Base-by-base conservation (phyloP, 53 echinoderm and acorn worm genomes). In the Temnopleurus reevesii region DNA sequence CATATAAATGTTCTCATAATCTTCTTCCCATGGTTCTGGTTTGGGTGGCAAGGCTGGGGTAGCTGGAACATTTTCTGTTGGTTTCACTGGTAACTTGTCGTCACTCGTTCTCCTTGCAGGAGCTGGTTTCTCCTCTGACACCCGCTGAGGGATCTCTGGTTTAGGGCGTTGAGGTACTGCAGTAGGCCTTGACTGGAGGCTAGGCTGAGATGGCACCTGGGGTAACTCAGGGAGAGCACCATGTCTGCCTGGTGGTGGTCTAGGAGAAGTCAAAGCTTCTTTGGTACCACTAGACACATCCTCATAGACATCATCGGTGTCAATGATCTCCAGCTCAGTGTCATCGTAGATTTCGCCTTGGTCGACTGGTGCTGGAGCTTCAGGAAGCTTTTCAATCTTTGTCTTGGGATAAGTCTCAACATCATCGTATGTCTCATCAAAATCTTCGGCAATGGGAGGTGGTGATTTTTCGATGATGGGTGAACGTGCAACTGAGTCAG, bases 1-100 rank as follows among this genome's bases (percentile, higher is more conserved):
- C 29, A 97, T 90, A 92, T 97, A 97, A 19, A 97, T 97, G 76
- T 97, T 95, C 26, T 90, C 63, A 45, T 91, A 97, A 81, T 97
- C 97, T 17, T 95, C 91, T 23, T 95, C 97, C 97, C 97, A 97
- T 18, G 93, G 92, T 46, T 97, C 97, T 17, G 83, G 33, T 34
- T 35, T 36, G 49, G 76, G 13, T 2, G 92, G 90, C 21, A 51
- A n/a, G 46, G 56, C 65, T 12, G 89, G 89, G 31, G 55, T 10
- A 21, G 90, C 47, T 18, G 76, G 13, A 19, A 55, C 76, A n/a
- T n/a, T n/a, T 15, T 26, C 58, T 21, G 54, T 63, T 27, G 91
- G 85, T 15, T 49, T 49, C 9, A 25, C 26, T 9, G 45, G 43
- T 2, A 10, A 9, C 59, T 60, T 85, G 17, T 60, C 85, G 0